phyloP scores from a whole-genome alignment of 2,113 vertebrate genomes.

The Nycticryphes semicollaris region DNA sequence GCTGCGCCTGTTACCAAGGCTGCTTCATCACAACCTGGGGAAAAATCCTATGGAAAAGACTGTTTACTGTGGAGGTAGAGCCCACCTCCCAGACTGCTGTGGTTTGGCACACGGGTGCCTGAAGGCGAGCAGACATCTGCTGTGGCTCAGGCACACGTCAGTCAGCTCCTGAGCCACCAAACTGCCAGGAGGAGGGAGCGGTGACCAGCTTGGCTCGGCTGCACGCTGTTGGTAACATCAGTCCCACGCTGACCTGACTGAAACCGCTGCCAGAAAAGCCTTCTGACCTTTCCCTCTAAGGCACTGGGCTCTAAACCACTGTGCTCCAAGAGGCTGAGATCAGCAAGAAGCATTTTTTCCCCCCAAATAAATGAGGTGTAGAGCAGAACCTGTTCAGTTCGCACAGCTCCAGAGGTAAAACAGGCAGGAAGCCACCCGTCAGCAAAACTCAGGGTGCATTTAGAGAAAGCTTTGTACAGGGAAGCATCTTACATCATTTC shows the following conservation, averaged over 20 bases:
- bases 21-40: background rate
- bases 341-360: background rate
- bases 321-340: background rate
- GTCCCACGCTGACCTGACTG: background rate
- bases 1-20: background rate
- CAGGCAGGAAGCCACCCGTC: background rate
- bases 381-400: background rate
- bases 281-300: background rate
- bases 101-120: accelerated
- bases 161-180: background rate
- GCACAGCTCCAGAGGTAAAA: background rate
- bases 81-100: accelerated
- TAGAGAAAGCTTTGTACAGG: background rate
- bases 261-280: background rate
- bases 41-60: background rate
- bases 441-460: background rate
- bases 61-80: background rate
- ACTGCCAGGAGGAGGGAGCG: background rate
- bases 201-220: background rate
- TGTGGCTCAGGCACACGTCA: background rate
- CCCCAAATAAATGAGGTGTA: background rate
- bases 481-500: constrained; percentile 1
- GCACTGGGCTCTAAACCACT: accelerated
- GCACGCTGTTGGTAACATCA: accelerated
- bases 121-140: background rate